Evolutionary conservation across 2,113 vertebrate species (phyloP).

Genomic region (Hippocampus guttulatus): DNA sequence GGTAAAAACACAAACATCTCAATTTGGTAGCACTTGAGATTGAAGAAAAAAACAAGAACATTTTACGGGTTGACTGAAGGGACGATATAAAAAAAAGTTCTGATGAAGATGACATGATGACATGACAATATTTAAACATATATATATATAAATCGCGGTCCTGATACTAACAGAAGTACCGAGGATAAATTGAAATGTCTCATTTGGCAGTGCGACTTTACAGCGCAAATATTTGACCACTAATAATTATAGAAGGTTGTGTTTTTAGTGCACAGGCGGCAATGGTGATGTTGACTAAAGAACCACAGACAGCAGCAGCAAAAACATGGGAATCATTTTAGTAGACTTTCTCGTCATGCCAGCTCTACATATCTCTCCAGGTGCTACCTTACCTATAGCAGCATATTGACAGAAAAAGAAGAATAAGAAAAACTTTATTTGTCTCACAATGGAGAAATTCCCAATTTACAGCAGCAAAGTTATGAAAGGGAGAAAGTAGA

Average conservation of each 20-base stretch:
- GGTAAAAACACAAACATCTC: not conserved
- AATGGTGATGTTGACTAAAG: not conserved
- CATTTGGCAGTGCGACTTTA: not conserved
- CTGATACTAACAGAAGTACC: not conserved
- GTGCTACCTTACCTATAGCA: not conserved
- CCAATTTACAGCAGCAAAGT: too few relatives aligned
- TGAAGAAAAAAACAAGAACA: not conserved
- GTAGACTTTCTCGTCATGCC: not conserved
- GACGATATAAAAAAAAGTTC: not conserved
- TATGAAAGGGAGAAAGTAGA: too few relatives aligned
- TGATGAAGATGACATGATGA: not conserved
- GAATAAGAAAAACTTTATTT: too few relatives aligned
- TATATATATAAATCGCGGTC: not conserved
- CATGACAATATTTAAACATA: not conserved
- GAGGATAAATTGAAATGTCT: not conserved
- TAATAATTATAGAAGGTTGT: conserved; percentile 4
- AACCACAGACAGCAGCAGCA: not conserved
- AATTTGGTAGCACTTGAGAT: not conserved
- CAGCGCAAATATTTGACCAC: not conserved
- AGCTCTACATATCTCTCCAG: not conserved
- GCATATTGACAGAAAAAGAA: not conserved
- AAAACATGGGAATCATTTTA: not conserved
- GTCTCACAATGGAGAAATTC: too few relatives aligned
- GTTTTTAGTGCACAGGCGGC: not conserved
- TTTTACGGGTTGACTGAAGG: too few relatives aligned